Percentiles rank a stretch among this genome's conserved stretches.
Conservation (phyloP, 2,888 invertebrate species). For the Xestia c-nigrum region DNA sequence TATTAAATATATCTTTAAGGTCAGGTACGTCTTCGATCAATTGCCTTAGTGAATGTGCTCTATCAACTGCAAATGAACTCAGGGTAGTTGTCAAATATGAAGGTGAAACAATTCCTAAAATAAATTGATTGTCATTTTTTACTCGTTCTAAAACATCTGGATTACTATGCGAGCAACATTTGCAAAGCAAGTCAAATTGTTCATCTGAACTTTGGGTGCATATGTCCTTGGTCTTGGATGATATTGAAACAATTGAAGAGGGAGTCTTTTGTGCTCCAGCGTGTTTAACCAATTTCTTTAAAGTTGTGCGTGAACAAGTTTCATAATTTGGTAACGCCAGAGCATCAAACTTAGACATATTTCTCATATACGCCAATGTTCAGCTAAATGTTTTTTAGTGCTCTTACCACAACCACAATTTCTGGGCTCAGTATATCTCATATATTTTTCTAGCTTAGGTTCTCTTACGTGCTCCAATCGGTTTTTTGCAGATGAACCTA, state of each 20-base stretch:
- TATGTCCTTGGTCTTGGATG: constrained; percentile 74
- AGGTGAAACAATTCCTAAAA: constrained; percentile 67
- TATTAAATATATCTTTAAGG: constrained; percentile 80
- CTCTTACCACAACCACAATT: constrained; percentile 77
- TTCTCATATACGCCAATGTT: constrained; percentile 84
- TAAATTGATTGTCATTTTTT: constrained; percentile 54
- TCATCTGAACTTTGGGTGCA: constrained; percentile 79
- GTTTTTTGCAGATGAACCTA: neutral
- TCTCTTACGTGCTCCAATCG: constrained; percentile 76
- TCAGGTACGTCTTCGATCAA: constrained; percentile 74
- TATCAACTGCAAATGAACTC: constrained; percentile 74
- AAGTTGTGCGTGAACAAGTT: constrained; percentile 71
- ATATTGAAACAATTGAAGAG: constrained; percentile 51
- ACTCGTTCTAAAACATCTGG: neutral
- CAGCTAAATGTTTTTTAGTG: constrained; percentile 80
- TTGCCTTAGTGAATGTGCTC: constrained; percentile 75
- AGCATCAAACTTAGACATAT: constrained; percentile 75
- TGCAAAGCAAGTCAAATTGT: constrained; percentile 78
- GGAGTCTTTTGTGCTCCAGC: constrained; percentile 66
- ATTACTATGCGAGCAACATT: constrained; percentile 78
- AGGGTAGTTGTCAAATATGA: constrained; percentile 64
- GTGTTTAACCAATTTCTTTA: constrained; percentile 76
- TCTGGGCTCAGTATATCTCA: constrained; percentile 74
- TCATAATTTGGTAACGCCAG: constrained; percentile 80
- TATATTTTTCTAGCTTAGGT: constrained; percentile 82